A percentile compares a stretch with the other conserved stretches of the same genome.
Evolutionary conservation across 2,113 vertebrate genomes (phyloP).

Genomic region (Tachycineta bicolor): DNA sequence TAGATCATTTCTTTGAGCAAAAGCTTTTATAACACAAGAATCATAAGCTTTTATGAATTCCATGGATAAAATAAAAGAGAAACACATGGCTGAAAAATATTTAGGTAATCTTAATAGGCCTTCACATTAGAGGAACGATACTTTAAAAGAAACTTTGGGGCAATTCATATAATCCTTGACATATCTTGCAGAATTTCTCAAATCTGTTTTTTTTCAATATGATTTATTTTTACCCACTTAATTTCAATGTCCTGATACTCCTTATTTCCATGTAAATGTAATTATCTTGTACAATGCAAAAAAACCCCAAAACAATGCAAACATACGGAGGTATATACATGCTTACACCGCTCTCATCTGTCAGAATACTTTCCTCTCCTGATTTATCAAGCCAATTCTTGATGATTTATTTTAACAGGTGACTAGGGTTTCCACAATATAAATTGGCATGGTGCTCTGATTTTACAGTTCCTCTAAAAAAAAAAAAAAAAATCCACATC

Average conservation of each 20-base stretch:
- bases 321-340: background rate
- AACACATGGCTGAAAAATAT: background rate
- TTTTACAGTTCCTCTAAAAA: background rate
- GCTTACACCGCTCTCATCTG: background rate
- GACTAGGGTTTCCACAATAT: background rate
- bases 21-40: background rate
- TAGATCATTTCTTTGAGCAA: background rate
- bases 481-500: background rate
- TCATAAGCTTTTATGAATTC: background rate
- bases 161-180: background rate
- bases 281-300: background rate
- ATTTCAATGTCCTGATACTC: background rate
- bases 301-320: background rate
- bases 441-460: accelerated
- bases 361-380: background rate
- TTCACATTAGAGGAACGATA: background rate
- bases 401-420: background rate
- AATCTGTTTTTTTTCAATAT: background rate
- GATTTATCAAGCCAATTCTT: background rate
- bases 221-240: background rate
- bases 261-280: background rate
- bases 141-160: background rate
- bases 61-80: background rate
- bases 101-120: background rate
- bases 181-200: background rate